phyloP scores from a whole-genome alignment of 1,140 invertebrate genomes.

The Aphis craccivora region DNA sequence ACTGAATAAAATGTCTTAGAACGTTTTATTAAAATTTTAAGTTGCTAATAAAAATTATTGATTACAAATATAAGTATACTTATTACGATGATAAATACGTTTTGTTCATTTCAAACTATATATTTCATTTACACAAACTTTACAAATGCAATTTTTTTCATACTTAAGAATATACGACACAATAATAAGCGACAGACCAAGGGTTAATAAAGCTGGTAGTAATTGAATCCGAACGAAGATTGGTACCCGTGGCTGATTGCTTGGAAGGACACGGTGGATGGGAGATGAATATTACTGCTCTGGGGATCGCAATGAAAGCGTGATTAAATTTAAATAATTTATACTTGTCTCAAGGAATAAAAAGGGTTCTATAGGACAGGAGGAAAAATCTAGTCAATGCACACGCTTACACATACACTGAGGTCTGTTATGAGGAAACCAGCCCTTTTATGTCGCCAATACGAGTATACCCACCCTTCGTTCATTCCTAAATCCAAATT shows the following conservation, averaged over 20 bases:
- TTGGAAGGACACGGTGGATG: constrained; percentile 1
- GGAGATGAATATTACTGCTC: constrained; percentile 49
- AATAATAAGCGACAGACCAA: background rate
- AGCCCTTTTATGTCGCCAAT: constrained; percentile 45
- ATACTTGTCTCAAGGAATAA: constrained; percentile 58
- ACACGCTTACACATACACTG: background rate
- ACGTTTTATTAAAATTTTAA: too few species aligned
- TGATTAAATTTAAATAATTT: constrained; percentile 59
- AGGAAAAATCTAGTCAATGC: background rate
- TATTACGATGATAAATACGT: background rate
- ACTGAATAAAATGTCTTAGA: too few species aligned
- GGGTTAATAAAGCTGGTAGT: constrained; percentile 56
- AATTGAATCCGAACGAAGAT: constrained; percentile 52
- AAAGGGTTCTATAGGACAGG: constrained; percentile 50
- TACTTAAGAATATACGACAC: background rate
- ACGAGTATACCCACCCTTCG: background rate
- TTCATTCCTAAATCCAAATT: constrained; percentile 9
- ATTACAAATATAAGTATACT: background rate
- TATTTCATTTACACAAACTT: background rate
- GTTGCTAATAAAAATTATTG: too few species aligned
- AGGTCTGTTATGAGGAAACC: constrained; percentile 26
- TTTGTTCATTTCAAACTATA: background rate
- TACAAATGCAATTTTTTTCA: constrained; percentile 20
- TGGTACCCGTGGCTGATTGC: constrained; percentile 48
- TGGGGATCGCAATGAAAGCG: constrained; percentile 49